phyloP scores from a whole-genome alignment of 2,113 vertebrate species.

The Dromiciops gliroides region DNA sequence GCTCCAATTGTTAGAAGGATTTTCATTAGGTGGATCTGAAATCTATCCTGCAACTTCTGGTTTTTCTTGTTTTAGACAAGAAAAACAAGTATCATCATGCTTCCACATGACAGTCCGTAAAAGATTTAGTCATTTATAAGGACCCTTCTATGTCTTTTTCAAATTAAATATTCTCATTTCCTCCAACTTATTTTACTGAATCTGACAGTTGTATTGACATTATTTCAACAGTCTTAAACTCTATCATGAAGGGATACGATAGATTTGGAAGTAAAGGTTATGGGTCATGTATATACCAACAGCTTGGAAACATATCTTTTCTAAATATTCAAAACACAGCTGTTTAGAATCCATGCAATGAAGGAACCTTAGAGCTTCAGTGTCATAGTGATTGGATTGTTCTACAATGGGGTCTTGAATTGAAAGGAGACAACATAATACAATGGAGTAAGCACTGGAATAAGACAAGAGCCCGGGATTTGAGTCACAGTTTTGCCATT shows the following conservation, averaged over 20 bases:
- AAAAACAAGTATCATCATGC: not conserved
- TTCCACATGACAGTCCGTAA: not conserved
- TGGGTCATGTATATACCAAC: not conserved
- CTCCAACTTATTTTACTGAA: not conserved
- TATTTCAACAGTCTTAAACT: not conserved
- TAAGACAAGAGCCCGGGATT: no score
- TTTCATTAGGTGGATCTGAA: not conserved
- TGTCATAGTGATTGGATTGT: not conserved
- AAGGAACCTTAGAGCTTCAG: not conserved
- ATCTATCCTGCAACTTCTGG: not conserved
- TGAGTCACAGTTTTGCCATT: not conserved
- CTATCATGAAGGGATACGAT: not conserved
- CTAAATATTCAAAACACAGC: not conserved
- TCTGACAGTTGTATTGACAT: not conserved
- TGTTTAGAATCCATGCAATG: not conserved
- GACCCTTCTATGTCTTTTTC: not conserved
- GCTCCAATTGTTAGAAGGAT: not conserved
- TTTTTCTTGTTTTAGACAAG: not conserved
- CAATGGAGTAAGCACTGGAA: not conserved
- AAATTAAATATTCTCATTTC: not conserved
- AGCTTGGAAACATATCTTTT: not conserved
- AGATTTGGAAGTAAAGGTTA: not conserved
- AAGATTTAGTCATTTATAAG: not conserved
- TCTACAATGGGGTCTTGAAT: not conserved
- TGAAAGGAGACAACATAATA: not conserved